Evolutionary conservation across 2,797 vertebrate genomes (phyloP).

Genomic region (Chloroceryle amazona): DNA sequence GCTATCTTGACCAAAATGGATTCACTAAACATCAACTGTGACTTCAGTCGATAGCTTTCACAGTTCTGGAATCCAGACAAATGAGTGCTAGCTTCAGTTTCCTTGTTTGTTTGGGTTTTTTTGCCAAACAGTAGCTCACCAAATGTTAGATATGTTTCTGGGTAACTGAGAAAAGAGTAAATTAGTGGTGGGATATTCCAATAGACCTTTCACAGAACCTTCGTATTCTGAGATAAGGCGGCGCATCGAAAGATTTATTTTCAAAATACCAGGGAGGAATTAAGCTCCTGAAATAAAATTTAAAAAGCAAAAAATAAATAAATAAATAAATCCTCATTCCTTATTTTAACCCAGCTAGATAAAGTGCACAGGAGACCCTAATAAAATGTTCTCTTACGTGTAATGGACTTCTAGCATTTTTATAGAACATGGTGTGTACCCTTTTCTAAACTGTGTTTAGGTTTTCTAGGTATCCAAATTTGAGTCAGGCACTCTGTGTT

Average conservation of each 20-base stretch:
- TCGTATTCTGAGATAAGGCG: background rate
- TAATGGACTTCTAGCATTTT: background rate
- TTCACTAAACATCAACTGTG: background rate
- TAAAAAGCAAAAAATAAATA: background rate
- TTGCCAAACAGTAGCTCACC: background rate
- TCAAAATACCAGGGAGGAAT: background rate
- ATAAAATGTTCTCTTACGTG: background rate
- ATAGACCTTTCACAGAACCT: background rate
- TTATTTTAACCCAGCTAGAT: background rate
- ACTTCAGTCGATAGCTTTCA: background rate
- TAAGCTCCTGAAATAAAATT: background rate
- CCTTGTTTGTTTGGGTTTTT: background rate
- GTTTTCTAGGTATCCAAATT: background rate
- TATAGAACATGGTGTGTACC: background rate
- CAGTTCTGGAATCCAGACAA: background rate
- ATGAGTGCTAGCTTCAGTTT: background rate
- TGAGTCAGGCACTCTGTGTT: background rate
- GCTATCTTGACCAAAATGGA: background rate
- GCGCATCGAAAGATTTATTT: background rate
- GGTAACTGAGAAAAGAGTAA: background rate
- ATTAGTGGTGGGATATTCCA: background rate
- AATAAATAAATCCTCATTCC: background rate
- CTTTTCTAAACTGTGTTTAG: background rate
- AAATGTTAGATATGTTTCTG: background rate
- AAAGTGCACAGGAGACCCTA: background rate